Percentiles rank a stretch among this genome's conserved stretches.
Conservation (phyloP, 1,140 invertebrate genomes). For the Andricus grossulariae region DNA sequence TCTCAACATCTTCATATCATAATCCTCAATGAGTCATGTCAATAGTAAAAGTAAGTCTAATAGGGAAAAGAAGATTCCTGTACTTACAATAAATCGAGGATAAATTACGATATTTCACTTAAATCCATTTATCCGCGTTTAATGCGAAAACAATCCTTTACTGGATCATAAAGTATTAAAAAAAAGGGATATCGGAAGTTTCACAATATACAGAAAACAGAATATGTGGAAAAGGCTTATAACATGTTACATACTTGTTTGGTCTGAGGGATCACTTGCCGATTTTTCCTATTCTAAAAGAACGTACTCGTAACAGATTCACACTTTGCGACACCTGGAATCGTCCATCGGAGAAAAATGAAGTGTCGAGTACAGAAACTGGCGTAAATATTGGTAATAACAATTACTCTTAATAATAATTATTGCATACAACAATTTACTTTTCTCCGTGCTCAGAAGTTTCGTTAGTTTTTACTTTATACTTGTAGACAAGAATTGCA, state of each 20-base stretch:
- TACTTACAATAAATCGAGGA: slow-evolving; percentile 32
- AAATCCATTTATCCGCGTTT: not conserved
- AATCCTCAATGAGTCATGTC: slow-evolving; percentile 67
- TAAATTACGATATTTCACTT: slow-evolving; percentile 26
- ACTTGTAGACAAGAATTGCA: no score
- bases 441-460: slow-evolving; percentile 13
- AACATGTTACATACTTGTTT: slow-evolving; percentile 11
- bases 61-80: slow-evolving; percentile 17
- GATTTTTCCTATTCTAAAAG: slow-evolving; percentile 3
- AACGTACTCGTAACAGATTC: slow-evolving; percentile 1
- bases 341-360: slow-evolving; percentile 6
- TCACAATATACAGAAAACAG: slow-evolving; percentile 32
- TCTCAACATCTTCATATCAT: slow-evolving; percentile 70
- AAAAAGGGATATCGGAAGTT: not conserved
- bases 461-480: not conserved
- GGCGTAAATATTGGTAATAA: slow-evolving; percentile 14
- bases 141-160: not conserved
- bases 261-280: slow-evolving; percentile 5
- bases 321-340: not conserved
- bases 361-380: slow-evolving; percentile 18
- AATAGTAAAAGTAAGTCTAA: slow-evolving; percentile 59
- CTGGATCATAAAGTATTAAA: slow-evolving; percentile 12
- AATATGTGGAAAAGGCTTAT: slow-evolving; percentile 8
- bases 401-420: slow-evolving; percentile 14
- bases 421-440: slow-evolving; percentile 27